Percentiles rank a stretch among this genome's conserved stretches.
phyloP scores from a whole-genome alignment of 1,140 invertebrate species.

The Drosophila kanapiae region DNA sequence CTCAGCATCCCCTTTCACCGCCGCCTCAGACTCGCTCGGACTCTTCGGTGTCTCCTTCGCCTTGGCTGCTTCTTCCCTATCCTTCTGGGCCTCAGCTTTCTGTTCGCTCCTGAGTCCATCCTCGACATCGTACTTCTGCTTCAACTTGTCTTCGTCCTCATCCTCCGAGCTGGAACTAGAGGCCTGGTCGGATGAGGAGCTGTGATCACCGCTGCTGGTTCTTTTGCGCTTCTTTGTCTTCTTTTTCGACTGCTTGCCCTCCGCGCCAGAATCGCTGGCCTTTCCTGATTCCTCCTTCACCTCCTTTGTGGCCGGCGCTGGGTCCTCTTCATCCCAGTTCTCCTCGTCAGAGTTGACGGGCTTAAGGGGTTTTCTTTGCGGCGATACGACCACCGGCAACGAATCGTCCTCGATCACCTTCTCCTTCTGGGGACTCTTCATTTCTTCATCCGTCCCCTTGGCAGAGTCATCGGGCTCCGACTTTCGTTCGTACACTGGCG shows the following conservation, averaged over 20 bases:
- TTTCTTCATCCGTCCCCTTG: constrained; percentile 66
- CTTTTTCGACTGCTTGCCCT: constrained; percentile 53
- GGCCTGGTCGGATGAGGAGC: constrained; percentile 76
- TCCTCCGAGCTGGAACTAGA: constrained; percentile 73
- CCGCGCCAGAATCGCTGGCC: constrained; percentile 4
- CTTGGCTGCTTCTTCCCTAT: constrained; percentile 72
- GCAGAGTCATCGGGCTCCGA: constrained; percentile 36
- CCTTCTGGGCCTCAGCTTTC: constrained; percentile 62
- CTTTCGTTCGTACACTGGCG: constrained; percentile 47
- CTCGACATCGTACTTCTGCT: constrained; percentile 85
- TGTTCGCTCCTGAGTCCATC: constrained; percentile 62
- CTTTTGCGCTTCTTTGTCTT: constrained; percentile 84
- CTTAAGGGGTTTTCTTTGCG: constrained; percentile 31
- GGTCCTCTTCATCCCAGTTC: constrained; percentile 85
- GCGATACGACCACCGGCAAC: constrained; percentile 76
- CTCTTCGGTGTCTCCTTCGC: constrained; percentile 27
- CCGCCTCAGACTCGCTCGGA: constrained; percentile 14
- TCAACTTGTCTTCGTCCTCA: constrained; percentile 80
- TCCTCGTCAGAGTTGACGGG: constrained; percentile 81
- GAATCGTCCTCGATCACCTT: constrained; percentile 38
- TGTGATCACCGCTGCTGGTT: constrained; percentile 83
- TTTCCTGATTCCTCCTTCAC: constrained; percentile 51
- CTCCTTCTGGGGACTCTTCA: constrained; percentile 57
- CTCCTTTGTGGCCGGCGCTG: neutral
- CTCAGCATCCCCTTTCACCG: neutral